Evolutionary conservation across 2,888 invertebrate species (phyloP).

Genomic region (Chrysotoxum bicinctum): DNA sequence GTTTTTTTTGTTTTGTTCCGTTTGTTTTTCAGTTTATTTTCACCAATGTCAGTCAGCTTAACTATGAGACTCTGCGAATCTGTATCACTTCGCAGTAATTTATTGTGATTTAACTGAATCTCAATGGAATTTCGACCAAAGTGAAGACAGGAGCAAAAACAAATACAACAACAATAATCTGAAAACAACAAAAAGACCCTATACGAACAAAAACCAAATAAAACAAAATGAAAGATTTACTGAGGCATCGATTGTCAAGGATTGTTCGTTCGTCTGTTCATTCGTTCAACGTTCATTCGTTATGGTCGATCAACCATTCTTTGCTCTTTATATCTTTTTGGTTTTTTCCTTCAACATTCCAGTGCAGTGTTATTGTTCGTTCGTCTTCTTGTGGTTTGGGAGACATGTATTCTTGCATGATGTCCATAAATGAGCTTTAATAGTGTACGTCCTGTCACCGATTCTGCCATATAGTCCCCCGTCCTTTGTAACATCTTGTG

Average conservation of each 20-base stretch:
- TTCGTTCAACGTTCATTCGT: constrained; percentile 70
- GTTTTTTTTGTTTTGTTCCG: constrained; percentile 11
- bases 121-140: constrained; percentile 70
- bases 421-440: constrained; percentile 73
- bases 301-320: constrained; percentile 72
- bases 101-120: constrained; percentile 73
- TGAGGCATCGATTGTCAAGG: constrained; percentile 73
- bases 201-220: constrained; percentile 13
- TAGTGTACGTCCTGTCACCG: constrained; percentile 72
- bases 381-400: constrained; percentile 71
- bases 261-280: constrained; percentile 72
- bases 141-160: constrained; percentile 70
- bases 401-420: constrained; percentile 73
- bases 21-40: constrained; percentile 50
- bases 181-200: constrained; percentile 3
- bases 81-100: constrained; percentile 72
- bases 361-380: constrained; percentile 73
- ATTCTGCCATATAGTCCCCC: constrained; percentile 67
- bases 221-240: constrained; percentile 67
- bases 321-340: constrained; percentile 30
- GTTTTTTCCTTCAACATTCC: constrained; percentile 61
- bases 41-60: constrained; percentile 62
- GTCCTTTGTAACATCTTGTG: constrained; percentile 33
- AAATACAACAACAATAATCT: constrained; percentile 37
- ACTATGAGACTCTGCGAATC: constrained; percentile 64